A percentile compares a stretch with the other conserved stretches of the same genome.
These are phyloP conservation scores for Magallana nippona DNA, from an alignment of 2,888 invertebrate species.

Conservation along the genomic window DNA sequence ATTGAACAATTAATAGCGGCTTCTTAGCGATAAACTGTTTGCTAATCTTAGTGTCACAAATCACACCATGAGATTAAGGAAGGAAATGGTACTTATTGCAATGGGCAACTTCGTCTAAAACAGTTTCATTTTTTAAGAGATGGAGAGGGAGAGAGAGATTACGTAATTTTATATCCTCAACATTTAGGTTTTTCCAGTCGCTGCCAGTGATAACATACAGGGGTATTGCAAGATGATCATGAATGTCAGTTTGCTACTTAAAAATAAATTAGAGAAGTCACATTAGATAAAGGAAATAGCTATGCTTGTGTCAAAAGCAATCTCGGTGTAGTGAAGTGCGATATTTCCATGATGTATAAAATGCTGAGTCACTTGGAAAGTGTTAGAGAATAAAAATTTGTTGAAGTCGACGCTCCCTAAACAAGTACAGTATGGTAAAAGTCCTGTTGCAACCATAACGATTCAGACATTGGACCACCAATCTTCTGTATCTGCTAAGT, in stretches of 20 bases:
- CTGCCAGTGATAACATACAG: constrained; percentile 14
- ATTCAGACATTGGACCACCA: too few species aligned
- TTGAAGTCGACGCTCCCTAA: too few species aligned
- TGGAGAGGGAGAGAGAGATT: background rate
- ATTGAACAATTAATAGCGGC: background rate
- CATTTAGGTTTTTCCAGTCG: background rate
- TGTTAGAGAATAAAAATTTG: background rate
- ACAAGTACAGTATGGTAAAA: too few species aligned
- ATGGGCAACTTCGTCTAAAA: too few species aligned
- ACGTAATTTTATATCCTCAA: background rate
- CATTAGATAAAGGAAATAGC: constrained; percentile 29
- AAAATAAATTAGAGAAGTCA: constrained; percentile 32
- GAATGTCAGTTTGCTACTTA: constrained; percentile 27
- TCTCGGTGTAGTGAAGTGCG: background rate
- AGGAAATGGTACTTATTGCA: background rate
- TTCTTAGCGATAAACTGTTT: background rate
- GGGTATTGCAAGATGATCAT: constrained; percentile 27
- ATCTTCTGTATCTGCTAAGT: too few species aligned
- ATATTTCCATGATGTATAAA: background rate
- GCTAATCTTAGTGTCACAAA: background rate
- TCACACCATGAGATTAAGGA: background rate
- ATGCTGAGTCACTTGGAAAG: constrained; percentile 14
- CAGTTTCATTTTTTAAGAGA: background rate
- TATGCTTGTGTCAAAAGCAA: constrained; percentile 26
- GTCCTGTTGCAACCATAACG: too few species aligned